Percentiles rank a stretch among this genome's conserved stretches.
These are phyloP conservation scores for Brenthis hecate DNA, from an alignment of 2,888 invertebrate species.

Conservation along the genomic window DNA sequence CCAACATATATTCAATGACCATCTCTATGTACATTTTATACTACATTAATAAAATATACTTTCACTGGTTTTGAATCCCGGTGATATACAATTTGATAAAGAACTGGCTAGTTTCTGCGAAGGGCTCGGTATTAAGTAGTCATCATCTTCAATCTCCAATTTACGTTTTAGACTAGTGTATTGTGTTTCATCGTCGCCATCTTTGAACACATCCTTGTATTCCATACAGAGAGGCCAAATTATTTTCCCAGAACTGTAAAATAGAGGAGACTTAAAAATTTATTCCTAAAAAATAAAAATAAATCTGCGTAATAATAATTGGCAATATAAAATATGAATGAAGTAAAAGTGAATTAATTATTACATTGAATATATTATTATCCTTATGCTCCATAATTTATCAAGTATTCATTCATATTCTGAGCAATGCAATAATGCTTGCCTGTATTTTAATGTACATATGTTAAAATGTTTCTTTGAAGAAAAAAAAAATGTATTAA, in stretches of 20 bases:
- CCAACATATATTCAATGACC: neutral
- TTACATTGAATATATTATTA: too few species aligned
- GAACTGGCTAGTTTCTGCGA: slow-evolving; percentile 59
- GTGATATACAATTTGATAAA: slow-evolving; percentile 65
- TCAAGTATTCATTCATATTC: too few species aligned
- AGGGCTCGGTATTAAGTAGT: slow-evolving; percentile 67
- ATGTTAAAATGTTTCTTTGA: too few species aligned
- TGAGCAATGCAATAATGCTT: too few species aligned
- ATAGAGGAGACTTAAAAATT: neutral
- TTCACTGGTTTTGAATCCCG: slow-evolving; percentile 71
- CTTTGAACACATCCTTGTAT: slow-evolving; percentile 73
- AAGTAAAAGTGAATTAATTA: too few species aligned
- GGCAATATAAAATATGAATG: too few species aligned
- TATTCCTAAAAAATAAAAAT: too few species aligned
- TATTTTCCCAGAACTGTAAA: slow-evolving; percentile 73
- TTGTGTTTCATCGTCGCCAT: slow-evolving; percentile 66
- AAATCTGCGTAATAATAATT: too few species aligned
- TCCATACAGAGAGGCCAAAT: slow-evolving; percentile 79
- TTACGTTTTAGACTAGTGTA: slow-evolving; percentile 66
- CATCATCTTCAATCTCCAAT: slow-evolving; percentile 71
- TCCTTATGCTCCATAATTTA: too few species aligned
- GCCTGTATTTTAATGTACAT: too few species aligned
- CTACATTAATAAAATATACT: slow-evolving; percentile 43
- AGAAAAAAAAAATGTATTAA: too few species aligned
- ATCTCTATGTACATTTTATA: neutral